Evolutionary conservation across 23 tunicate genomes (phyloP), one percentile per base, ranked within the genome.

Genomic region (Halocynthia aurantium): DNA sequence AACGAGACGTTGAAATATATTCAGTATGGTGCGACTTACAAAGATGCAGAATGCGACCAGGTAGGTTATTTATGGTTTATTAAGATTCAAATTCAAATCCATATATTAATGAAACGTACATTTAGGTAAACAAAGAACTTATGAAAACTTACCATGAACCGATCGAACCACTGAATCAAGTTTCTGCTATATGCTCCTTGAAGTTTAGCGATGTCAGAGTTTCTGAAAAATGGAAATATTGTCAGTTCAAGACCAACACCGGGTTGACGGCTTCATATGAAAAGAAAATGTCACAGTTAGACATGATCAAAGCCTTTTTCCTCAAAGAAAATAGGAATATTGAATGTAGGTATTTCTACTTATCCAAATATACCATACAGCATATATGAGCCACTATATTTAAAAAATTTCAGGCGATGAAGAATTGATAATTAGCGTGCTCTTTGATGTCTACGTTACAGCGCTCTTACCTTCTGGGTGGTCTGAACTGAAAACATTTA

Each of bases 141-240:
- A 58, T 58, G 70, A 62, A 50, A 50, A 61, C 22, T 22, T 22
- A 80, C 52, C 17, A 54, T 19, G 18, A 13, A 82, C 82, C 77
- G 53, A 62, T 55, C 75, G 93, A 40, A 44, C 62, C 44, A 83
- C 70, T 49, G 19, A 65, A 15, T 15, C 22, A 74, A 74, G 19
- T 54, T 54, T 54, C 88, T 58, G 93, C 93, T 12, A 87, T 81
- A 10, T 87, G 93, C 61, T 87, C 93, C 52, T 80, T 87, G 15
- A 76, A 51, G 18, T 49, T 70, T 53, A 82, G 93, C 55, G 77
- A 60, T 21, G 70, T 87, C 18, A 52, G 18, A 40, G 55, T 89
- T 55, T 67, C 96, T 49, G 85, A 80, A 18, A 8, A 22, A 5
- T 89, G 96, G 96, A 61, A 74, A 52, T 89, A 89, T 62, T 89